Evolutionary conservation across 2,113 vertebrate species (phyloP), one percentile per base, ranked within the genome.

Genomic region (Pelecanus crispus): DNA sequence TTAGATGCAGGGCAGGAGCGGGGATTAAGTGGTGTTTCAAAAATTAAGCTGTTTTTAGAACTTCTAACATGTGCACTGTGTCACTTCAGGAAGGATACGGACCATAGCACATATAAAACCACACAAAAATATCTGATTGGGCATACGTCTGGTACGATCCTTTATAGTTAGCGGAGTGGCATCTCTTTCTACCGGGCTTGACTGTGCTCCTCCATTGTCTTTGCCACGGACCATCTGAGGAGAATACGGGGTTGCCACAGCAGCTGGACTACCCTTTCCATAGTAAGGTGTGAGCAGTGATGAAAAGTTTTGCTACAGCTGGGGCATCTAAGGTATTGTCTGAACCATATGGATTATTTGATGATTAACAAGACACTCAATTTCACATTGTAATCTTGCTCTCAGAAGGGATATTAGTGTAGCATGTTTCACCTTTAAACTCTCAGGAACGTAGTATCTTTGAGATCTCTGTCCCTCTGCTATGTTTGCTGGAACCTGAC

Each of bases 11-110:
- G 26, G 47, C 42, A 42, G 42, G 42, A 10, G 50, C 21, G 47
- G 11, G 20, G 26, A 3, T 42, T 74, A 92, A 68, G 74, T 13
- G 6, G 38, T 78, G 38, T 83, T 97, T 80, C 47, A 45, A 90
- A 90, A 93, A 86, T 80, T 53, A 34, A 49, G n/a, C 68, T 94
- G 67, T 24, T 96, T 95, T 92, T 94, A 86, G 86, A 88, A 84
- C 55, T 65, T 62, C 28, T 42, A 47, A 67, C 15, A 17, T 31
- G 17, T 45, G 24, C 28, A 11, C 20, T 28, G n/a, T 71, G 61
- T 67, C 66, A 44, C n/a, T 89, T 86, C 44, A 81, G 81, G 86
- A 91, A 87, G 73, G 68, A 92, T 56, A 79, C 4, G 7, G 50
- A 63, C 8, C 4, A 25, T 10, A 74, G 38, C 32, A 65, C 16